These are phyloP conservation scores for Morbakka virulenta DNA, from an alignment of 30 jellyfish, hydroid and myxozoan species.

Conservation along the genomic window DNA sequence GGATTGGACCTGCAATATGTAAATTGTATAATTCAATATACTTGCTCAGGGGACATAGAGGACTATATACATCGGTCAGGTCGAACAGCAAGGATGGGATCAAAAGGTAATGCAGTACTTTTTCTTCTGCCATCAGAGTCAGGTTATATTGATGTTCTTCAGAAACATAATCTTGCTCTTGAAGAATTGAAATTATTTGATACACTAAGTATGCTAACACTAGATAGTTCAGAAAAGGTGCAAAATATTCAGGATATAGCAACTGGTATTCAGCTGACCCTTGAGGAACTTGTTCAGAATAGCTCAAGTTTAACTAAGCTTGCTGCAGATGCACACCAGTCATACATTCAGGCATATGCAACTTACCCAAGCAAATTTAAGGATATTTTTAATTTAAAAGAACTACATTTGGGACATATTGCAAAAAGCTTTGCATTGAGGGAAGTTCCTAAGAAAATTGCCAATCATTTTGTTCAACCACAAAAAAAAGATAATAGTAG, in stretches of 20 bases:
- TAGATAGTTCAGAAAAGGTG: slow-evolving; percentile 29
- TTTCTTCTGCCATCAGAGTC: slow-evolving; percentile 90
- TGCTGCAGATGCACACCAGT: slow-evolving; percentile 72
- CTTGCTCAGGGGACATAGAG: slow-evolving; percentile 73
- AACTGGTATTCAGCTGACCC: slow-evolving; percentile 54
- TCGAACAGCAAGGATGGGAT: slow-evolving; percentile 96
- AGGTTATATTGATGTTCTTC: slow-evolving; percentile 47
- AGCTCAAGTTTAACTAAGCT: slow-evolving; percentile 4
- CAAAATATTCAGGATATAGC: slow-evolving; percentile 71
- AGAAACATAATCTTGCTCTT: slow-evolving; percentile 14
- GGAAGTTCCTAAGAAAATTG: slow-evolving; percentile 80
- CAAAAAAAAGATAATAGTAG: slow-evolving; percentile 35
- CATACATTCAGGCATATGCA: slow-evolving; percentile 90
- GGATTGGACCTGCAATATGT: slow-evolving; percentile 92
- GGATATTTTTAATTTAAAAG: slow-evolving; percentile 69
- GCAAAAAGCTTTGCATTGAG: slow-evolving; percentile 94
- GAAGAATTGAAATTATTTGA: slow-evolving; percentile 47
- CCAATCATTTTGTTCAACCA: not conserved
- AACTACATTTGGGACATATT: slow-evolving; percentile 88
- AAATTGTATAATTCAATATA: slow-evolving; percentile 85
- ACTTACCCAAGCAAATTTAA: slow-evolving; percentile 77
- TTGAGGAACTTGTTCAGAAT: slow-evolving; percentile 42
- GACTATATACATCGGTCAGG: slow-evolving; percentile 96
- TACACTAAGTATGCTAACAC: slow-evolving; percentile 16
- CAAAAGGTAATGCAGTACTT: slow-evolving; percentile 73